Base-by-base conservation (phyloP, 2,113 vertebrate genomes). In the Pongo abelii region DNA sequence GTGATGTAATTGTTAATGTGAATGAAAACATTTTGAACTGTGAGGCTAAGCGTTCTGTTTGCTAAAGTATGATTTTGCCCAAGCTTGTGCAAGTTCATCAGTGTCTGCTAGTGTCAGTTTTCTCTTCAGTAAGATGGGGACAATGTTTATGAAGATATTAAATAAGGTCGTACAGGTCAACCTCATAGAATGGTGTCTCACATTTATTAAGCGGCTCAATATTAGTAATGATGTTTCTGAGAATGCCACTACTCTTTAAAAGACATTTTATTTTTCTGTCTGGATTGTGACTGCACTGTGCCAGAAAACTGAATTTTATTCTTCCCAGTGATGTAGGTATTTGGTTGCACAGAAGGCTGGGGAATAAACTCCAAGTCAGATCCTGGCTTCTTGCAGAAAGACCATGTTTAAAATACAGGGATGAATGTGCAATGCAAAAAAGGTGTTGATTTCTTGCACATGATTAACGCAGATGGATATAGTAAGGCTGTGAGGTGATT, bases 11-110 rank as follows among this genome's bases (percentile, higher is more conserved):
- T 79, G 3, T 75, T 96, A 67, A 52, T 20, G 12, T 25, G 9
- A 89, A 75, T 90, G 70, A 97, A 95, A 97, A 89, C 18, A 79
- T 88, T 95, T 79, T 70, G 70, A 43, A 91, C 78, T 40, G 11
- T 61, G 80, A 96, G 64, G 22, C 35, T 80, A 93, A 81, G 46
- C 20, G 22, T 25, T 25, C 32, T 46, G 9, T 72, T 91, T 95
- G 43, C 48, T 69, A 70, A 40, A n/a, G 17, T 32, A 16, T 87
- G 80, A 43, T 38, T 93, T 92, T 95, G 4, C 18, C 27, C 70
- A 35, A 85, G 35, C 35, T 81, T 94, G 7, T 89, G 30, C 30
- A 90, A 52, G 25, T 92, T 77, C 59, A 22, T 35, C 20, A 86
- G 52, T 2, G 14, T 86, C 38, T 85, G 50, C 18, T 2, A 67